phyloP scores from a whole-genome alignment of 2,888 invertebrate genomes.

The Periphyllus acericola region DNA sequence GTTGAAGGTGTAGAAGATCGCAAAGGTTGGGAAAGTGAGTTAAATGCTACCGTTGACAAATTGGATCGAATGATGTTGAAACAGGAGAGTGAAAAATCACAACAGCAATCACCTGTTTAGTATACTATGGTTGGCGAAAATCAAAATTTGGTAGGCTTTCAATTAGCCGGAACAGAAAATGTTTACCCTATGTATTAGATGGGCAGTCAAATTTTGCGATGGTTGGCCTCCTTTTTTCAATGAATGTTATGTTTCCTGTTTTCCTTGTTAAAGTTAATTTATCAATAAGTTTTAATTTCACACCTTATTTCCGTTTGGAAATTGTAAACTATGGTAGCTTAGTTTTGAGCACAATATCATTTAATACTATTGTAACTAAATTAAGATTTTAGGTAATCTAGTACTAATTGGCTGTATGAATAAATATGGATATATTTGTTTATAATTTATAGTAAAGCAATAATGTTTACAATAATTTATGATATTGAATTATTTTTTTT shows the following conservation, averaged over 20 bases:
- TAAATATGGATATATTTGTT: constrained; percentile 26
- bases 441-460: constrained; percentile 36
- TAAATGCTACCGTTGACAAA: constrained; percentile 82
- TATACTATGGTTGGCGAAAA: neutral
- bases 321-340: constrained; percentile 49
- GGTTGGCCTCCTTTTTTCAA: constrained; percentile 10
- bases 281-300: constrained; percentile 23
- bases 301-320: constrained; percentile 36
- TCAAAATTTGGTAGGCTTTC: constrained; percentile 34
- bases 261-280: neutral
- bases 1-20: constrained; percentile 77
- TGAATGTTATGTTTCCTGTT: constrained; percentile 17
- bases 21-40: constrained; percentile 82
- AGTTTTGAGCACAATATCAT: constrained; percentile 52
- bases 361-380: constrained; percentile 38
- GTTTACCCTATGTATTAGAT: neutral
- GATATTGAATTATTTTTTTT: constrained; percentile 19
- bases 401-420: constrained; percentile 31
- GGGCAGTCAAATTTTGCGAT: neutral
- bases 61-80: constrained; percentile 78
- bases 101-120: constrained; percentile 66
- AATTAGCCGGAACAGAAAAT: neutral
- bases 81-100: constrained; percentile 73
- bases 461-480: constrained; percentile 35
- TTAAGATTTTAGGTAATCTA: constrained; percentile 40